Conservation (phyloP, 2,888 invertebrate species). For the Drosophila maculinotata region DNA sequence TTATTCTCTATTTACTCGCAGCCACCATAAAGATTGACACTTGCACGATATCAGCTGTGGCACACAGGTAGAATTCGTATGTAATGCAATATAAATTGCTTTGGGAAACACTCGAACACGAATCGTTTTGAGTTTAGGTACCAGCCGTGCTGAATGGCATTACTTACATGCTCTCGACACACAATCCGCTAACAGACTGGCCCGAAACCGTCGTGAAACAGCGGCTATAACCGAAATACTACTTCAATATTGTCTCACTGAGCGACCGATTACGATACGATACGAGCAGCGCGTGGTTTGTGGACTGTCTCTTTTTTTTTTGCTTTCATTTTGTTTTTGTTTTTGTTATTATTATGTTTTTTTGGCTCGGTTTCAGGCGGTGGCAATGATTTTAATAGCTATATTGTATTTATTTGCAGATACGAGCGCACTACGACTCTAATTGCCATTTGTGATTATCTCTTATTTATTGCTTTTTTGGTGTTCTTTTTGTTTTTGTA, state of each 20-base stretch:
- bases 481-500: too few relatives aligned
- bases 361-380: constrained; percentile 24
- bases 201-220: constrained; percentile 47
- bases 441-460: constrained; percentile 49
- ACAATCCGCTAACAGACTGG: constrained; percentile 70
- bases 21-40: constrained; percentile 1
- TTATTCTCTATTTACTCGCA: not conserved
- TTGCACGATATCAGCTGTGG: constrained; percentile 34
- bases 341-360: constrained; percentile 3
- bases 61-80: not conserved
- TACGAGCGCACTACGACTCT: constrained; percentile 31
- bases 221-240: constrained; percentile 65
- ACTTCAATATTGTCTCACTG: constrained; percentile 38
- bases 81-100: constrained; percentile 6
- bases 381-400: constrained; percentile 47
- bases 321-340: not conserved
- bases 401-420: constrained; percentile 45
- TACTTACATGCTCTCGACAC: constrained; percentile 68
- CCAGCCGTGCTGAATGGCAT: not conserved
- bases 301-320: constrained; percentile 16
- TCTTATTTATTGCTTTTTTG: constrained; percentile 1
- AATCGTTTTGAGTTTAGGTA: not conserved
- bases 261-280: constrained; percentile 47
- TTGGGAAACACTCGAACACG: not conserved
- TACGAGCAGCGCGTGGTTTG: constrained; percentile 33